Evolutionary conservation across 64 coral and sea anemone genomes (phyloP).

Genomic region (Pachyseris speciosa): DNA sequence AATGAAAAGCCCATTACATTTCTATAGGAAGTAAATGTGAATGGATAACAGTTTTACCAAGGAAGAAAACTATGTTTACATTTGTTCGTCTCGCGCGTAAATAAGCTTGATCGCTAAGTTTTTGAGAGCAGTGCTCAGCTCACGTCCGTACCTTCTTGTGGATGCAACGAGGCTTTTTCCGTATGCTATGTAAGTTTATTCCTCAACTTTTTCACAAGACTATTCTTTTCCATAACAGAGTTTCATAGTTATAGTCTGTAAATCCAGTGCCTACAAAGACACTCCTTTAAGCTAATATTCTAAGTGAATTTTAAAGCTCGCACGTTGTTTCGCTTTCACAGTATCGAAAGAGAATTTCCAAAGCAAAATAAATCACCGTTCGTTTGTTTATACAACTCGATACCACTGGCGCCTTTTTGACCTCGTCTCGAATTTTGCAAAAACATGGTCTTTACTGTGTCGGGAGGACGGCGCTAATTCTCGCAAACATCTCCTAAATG

Average conservation of each 20-base stretch:
- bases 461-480: neutral
- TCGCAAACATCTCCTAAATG: conserved; percentile 15
- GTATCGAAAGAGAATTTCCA: conserved; percentile 2
- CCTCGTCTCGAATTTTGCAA: conserved; percentile 17
- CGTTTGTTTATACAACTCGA: conserved; percentile 26
- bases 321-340: neutral
- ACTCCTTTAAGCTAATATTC: neutral
- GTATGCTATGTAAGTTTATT: neutral
- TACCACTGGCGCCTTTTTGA: conserved; percentile 15
- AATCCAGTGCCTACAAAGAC: neutral
- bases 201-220: neutral
- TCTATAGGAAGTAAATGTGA: conserved; percentile 66
- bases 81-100: conserved; percentile 10
- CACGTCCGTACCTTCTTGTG: neutral
- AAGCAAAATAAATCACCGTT: neutral
- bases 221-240: neutral
- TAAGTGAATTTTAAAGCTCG: neutral
- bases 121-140: neutral
- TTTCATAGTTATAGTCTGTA: neutral
- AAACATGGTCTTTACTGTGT: neutral
- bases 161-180: neutral
- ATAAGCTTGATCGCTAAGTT: neutral
- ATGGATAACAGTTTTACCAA: conserved; percentile 60
- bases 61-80: conserved; percentile 64
- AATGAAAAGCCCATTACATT: conserved; percentile 74